Percentiles rank a stretch among this genome's conserved stretches.
Conservation (phyloP, 2,888 invertebrate genomes). For the Drosophila koepferae region DNA sequence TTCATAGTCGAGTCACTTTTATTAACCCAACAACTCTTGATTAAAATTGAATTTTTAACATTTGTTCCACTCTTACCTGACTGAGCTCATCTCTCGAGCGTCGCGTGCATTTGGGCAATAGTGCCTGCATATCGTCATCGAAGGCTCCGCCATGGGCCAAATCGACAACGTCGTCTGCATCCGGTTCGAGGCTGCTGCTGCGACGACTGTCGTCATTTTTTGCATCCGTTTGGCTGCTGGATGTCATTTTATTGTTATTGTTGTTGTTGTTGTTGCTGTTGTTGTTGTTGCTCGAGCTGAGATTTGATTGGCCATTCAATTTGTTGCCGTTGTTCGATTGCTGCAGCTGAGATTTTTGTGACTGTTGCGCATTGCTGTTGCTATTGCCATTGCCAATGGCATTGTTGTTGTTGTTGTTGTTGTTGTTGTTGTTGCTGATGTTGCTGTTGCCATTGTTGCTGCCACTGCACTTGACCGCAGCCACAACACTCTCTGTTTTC, state of each 20-base stretch:
- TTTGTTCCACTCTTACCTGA: conserved; percentile 81
- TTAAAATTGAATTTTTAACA: not conserved
- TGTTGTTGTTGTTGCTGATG: conserved; percentile 34
- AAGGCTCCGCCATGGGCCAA: conserved; percentile 81
- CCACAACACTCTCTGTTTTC: conserved; percentile 33
- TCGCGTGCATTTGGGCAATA: conserved; percentile 84
- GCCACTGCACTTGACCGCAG: conserved; percentile 32
- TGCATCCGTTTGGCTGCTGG: conserved; percentile 47
- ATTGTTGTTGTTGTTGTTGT: conserved; percentile 48
- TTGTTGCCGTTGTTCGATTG: conserved; percentile 53
- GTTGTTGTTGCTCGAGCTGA: conserved; percentile 43
- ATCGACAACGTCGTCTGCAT: conserved; percentile 72
- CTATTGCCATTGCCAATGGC: conserved; percentile 58
- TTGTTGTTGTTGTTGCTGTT: conserved; percentile 35
- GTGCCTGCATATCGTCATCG: conserved; percentile 85
- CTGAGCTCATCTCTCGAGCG: conserved; percentile 85
- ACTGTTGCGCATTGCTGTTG: conserved; percentile 56
- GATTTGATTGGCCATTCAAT: conserved; percentile 66
- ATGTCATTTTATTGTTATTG: conserved; percentile 44
- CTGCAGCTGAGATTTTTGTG: conserved; percentile 68
- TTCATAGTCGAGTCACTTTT: not conserved
- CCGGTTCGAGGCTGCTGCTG: conserved; percentile 67
- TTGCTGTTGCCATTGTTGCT: conserved; percentile 27
- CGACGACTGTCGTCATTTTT: conserved; percentile 49
- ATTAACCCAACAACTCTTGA: not conserved